Evolutionary conservation across 2,113 vertebrate species (phyloP).

Genomic region (Mastomys coucha): DNA sequence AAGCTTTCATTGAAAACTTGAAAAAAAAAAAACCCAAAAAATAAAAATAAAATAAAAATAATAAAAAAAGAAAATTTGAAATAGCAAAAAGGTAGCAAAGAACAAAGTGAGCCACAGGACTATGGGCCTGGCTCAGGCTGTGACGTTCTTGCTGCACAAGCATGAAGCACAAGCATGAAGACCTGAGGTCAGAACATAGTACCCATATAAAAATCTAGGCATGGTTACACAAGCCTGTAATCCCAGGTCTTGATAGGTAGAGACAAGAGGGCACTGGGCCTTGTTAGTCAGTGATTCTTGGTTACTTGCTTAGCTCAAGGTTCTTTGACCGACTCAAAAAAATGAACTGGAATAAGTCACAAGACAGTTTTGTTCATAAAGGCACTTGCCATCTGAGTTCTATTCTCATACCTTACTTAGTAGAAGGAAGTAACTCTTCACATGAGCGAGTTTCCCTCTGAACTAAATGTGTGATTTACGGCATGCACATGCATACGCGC

Average conservation of each 20-base stretch:
- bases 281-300: background rate
- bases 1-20: background rate
- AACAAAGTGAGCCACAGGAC: background rate
- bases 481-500: background rate
- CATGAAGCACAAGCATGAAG: background rate
- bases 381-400: background rate
- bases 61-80: background rate
- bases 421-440: background rate
- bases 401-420: too few relatives aligned
- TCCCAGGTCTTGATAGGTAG: accelerated
- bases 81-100: background rate
- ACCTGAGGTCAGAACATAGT: background rate
- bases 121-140: background rate
- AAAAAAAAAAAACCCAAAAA: too few relatives aligned
- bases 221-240: background rate
- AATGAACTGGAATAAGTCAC: background rate
- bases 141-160: too few relatives aligned
- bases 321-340: background rate
- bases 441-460: background rate
- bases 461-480: background rate
- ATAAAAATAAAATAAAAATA: too few relatives aligned
- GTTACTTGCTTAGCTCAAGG: background rate
- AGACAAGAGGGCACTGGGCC: background rate
- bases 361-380: background rate
- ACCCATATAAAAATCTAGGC: background rate